Evolutionary conservation across 2,888 invertebrate genomes (phyloP).

Genomic region (Eupsilia transversa): DNA sequence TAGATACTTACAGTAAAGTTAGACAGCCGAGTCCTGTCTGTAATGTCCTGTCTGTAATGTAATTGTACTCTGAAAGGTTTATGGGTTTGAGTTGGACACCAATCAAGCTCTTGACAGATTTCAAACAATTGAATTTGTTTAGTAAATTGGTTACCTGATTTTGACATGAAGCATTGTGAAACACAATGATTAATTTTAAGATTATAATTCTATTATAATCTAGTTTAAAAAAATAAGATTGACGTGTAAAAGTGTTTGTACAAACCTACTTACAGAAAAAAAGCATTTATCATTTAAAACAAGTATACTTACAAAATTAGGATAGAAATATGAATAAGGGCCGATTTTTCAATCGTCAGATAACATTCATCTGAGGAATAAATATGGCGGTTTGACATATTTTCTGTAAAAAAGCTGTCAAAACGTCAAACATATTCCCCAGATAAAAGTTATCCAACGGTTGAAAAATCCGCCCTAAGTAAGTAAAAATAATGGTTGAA

Average conservation of each 20-base stretch:
- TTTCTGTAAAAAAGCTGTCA: too few species aligned
- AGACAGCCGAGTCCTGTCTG: not conserved
- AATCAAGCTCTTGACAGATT: not conserved
- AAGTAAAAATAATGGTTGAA: too few species aligned
- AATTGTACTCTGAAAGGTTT: conserved; percentile 3
- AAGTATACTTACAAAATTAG: too few species aligned
- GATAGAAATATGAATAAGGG: too few species aligned
- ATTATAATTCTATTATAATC: not conserved
- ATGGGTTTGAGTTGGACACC: conserved; percentile 7
- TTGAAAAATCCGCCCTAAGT: too few species aligned
- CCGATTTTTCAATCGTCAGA: too few species aligned
- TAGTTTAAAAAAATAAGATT: not conserved
- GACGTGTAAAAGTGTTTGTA: too few species aligned
- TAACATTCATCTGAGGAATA: too few species aligned
- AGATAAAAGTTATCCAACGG: too few species aligned
- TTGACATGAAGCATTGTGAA: not conserved
- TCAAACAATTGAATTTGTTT: not conserved
- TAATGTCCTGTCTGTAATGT: conserved; percentile 4
- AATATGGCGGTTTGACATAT: too few species aligned
- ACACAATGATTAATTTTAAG: not conserved
- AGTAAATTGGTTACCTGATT: not conserved
- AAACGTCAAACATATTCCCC: too few species aligned
- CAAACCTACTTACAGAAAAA: too few species aligned
- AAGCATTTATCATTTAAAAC: not conserved
- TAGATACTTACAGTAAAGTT: conserved; percentile 16